Base-by-base conservation (phyloP, 2,888 invertebrate genomes). In the Hartigia nigra region DNA sequence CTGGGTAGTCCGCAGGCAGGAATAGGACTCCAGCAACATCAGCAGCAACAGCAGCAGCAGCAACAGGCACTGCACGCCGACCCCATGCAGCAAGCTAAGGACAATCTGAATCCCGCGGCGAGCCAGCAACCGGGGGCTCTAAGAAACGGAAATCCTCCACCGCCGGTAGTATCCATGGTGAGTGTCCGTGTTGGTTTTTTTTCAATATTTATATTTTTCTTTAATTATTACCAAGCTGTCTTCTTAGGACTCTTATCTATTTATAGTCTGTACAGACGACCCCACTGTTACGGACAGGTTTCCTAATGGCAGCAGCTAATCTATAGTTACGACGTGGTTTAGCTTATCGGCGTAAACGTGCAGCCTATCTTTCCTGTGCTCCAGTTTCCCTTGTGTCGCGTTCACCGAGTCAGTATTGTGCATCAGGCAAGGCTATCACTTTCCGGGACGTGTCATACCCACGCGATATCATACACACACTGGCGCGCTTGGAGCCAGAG, bases 61-160 rank as follows among this genome's bases (percentile, higher is more conserved):
- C 90, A 89, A 81, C 88, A 88, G 86, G 81, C 88, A 75, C 83
- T 90, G 79, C 90, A 90, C 86, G 81, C 85, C 77, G 91, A 91
- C 84, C 90, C 90, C 82, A 91, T 91, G 91, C 91, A 91, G 90
- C 91, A 91, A 80, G 87, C 91, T 84, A 91, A 91, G 87, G 91
- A 91, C 86, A 89, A 87, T 86, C 89, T 91, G 31, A 91, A 90
- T 85, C 87, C 91, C 76, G 88, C 88, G 84, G 88, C 87, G 84
- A 89, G 86, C 85, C 91, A 91, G 86, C 91, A 91, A 87, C 82
- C 91, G 80, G 90, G 89, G 80, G 85, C 87, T 80, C 88, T 91
- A 69, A 88, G 91, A 80, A 91, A 91, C 88, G 91, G 91, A 82
- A 91, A 91, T 83, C 88, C 91, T 77, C 90, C 88, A 79, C 90